phyloP scores from a whole-genome alignment of 2,113 vertebrate genomes.

The Sander lucioperca region DNA sequence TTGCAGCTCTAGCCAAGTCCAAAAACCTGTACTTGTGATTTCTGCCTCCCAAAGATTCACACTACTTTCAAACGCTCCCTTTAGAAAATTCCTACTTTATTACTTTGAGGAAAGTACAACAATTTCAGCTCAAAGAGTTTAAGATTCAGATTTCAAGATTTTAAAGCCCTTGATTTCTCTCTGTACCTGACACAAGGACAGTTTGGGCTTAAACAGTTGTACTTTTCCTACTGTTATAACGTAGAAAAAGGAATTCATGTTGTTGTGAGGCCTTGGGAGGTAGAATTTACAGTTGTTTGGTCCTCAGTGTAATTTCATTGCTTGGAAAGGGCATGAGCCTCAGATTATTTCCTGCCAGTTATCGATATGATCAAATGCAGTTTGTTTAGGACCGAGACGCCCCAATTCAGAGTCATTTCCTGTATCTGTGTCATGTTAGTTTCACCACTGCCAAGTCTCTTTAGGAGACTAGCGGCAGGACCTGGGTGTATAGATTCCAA shows the following conservation, averaged over 20 bases:
- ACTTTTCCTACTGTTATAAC: neutral
- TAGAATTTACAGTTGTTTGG: neutral
- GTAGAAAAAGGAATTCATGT: neutral
- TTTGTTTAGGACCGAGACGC: too few relatives aligned
- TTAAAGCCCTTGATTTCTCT: neutral
- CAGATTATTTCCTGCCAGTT: constrained; percentile 25
- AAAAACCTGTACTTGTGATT: neutral
- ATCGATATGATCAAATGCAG: neutral
- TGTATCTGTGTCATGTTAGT: too few relatives aligned
- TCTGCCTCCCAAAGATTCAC: neutral
- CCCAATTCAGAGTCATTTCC: too few relatives aligned
- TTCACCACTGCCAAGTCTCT: too few relatives aligned
- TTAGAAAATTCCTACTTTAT: neutral
- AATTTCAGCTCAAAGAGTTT: neutral
- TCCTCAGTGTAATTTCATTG: neutral
- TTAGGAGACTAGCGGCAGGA: too few relatives aligned
- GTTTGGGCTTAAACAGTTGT: too few relatives aligned
- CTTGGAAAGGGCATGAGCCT: neutral
- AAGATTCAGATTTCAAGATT: neutral
- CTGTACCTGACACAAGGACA: neutral
- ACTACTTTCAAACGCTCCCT: neutral
- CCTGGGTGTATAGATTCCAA: too few relatives aligned
- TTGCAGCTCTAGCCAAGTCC: neutral
- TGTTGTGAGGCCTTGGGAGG: neutral
- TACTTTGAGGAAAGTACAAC: neutral